Evolutionary conservation across 1,140 invertebrate species (phyloP), one percentile per base, ranked within the genome.

Genomic region (Coelopa frigida): DNA sequence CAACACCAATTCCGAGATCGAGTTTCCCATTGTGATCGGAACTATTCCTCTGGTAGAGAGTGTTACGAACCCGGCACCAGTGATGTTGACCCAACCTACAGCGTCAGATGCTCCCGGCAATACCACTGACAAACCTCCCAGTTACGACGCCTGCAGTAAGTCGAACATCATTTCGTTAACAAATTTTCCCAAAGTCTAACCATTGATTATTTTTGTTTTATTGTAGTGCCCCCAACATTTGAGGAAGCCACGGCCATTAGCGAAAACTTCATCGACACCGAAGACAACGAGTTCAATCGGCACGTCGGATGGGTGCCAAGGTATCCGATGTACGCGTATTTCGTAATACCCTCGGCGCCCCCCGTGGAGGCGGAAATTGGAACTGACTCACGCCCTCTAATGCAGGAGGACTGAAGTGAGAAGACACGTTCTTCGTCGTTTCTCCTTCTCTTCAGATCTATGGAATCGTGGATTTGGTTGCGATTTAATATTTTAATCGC

Each of bases 231-330:
- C n/a, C 63, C 63, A 1, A 46, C 60, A 3, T 67, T 66, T 3
- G 60, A 63, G 35, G 38, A 61, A 12, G 63, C 63, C n/a, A 61
- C 53, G 1, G 33, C 48, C 8, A 50, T 54, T 22, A 51, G 51
- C 2, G 56, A 54, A 7, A 54, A 44, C 15, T 67, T 66, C 27
- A 44, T 63, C 2, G 63, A 67, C 26, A 56, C 47, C 15, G 63
- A 67, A 44, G 51, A 45, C 6, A 52, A 59, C 36, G 58, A 58
- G 15, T 57, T 52, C 21, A 51, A 63, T 50, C 52, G 54, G n/a
- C 54, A 49, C 3, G 59, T 61, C 38, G 60, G 58, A 32, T 67
- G 61, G 10, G 46, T 61, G 26, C 63, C 63, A 3, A 52, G 53
- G 17, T 67, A 67, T 49, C 63, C 63, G 6, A 41, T 45, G 37